A percentile compares a stretch with the other conserved stretches of the same genome.
phyloP scores from a whole-genome alignment of 2,113 vertebrate genomes.

The Lipotes vexillifer region DNA sequence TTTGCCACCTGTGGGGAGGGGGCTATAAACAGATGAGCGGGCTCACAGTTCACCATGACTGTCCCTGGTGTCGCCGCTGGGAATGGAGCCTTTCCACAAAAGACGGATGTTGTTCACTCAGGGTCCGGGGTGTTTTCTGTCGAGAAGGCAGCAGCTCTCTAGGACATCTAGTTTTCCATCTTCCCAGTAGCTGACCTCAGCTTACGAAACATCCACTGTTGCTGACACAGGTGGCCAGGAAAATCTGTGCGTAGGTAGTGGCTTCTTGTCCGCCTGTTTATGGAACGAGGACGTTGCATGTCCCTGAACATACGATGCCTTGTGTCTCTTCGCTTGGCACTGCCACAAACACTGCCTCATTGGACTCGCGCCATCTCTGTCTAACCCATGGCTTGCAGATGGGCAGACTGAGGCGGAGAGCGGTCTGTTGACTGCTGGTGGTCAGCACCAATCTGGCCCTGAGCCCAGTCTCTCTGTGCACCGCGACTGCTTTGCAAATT shows the following conservation, averaged over 20 bases:
- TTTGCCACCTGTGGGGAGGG: fast-evolving
- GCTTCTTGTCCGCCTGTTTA: neutral
- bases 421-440: neutral
- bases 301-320: fast-evolving
- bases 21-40: fast-evolving
- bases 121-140: neutral
- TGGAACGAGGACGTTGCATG: fast-evolving
- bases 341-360: fast-evolving
- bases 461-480: fast-evolving
- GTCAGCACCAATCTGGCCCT: fast-evolving
- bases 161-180: fast-evolving
- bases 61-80: neutral
- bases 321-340: neutral
- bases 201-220: fast-evolving
- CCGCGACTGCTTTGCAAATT: fast-evolving
- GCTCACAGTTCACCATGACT: neutral
- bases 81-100: fast-evolving
- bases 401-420: fast-evolving
- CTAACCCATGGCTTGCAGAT: neutral
- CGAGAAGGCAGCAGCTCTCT: fast-evolving
- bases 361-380: too few species aligned
- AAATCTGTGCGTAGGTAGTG: neutral
- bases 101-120: fast-evolving
- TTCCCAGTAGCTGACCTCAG: neutral
- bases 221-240: neutral